Evolutionary conservation across 2,113 vertebrate genomes (phyloP).

Genomic region (Atrichornis clamosus): DNA sequence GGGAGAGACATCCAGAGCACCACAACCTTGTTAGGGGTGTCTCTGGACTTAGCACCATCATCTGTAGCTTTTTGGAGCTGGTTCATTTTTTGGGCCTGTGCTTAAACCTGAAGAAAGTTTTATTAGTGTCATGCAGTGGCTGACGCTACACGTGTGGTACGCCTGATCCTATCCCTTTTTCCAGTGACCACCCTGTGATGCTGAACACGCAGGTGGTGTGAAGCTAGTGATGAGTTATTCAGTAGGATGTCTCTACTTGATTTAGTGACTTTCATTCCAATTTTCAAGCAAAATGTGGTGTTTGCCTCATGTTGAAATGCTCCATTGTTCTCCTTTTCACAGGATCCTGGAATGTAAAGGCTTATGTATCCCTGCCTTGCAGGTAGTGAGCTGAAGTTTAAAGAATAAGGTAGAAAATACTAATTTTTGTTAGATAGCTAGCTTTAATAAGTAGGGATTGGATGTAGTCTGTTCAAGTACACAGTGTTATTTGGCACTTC

Average conservation of each 20-base stretch:
- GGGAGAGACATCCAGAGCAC: neutral
- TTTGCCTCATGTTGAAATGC: neutral
- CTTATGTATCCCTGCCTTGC: neutral
- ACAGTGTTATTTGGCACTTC: neutral
- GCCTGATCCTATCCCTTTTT: accelerated
- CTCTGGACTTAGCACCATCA: neutral
- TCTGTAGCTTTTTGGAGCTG: neutral
- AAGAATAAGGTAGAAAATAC: neutral
- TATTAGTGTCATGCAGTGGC: accelerated
- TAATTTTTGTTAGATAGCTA: neutral
- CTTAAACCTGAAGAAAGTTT: neutral
- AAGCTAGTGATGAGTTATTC: neutral
- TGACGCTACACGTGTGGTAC: neutral
- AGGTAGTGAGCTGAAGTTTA: neutral
- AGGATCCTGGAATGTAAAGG: neutral
- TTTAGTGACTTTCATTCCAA: neutral
- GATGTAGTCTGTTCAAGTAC: neutral
- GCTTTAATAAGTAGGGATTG: neutral
- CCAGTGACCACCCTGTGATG: accelerated
- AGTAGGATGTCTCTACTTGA: neutral
- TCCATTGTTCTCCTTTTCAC: neutral
- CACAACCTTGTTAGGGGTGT: neutral
- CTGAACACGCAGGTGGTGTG: accelerated
- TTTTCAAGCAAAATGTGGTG: neutral
- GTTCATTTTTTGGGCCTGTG: neutral